Evolutionary conservation across 2,113 vertebrate species (phyloP), one percentile per base, ranked within the genome.

Genomic region (Chinchilla lanigera): DNA sequence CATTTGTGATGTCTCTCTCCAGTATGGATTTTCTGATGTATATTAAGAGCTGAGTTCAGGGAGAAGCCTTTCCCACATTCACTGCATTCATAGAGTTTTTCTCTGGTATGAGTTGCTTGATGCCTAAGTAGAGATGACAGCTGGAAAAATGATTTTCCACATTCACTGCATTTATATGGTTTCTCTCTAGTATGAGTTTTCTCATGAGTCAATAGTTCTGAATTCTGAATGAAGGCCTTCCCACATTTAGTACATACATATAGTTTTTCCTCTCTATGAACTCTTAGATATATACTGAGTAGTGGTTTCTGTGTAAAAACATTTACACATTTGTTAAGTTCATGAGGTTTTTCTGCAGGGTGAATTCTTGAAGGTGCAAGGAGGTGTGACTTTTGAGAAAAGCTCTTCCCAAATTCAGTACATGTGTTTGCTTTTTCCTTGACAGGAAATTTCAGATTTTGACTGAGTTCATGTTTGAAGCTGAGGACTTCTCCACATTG

Each of bases 181-280:
- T 96, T 98, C 84, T 98, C 98, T 71, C 98, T 98, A 17, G 97
- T 97, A 86, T 98, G 98, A 88, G 58, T 98, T 93, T 98, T 97
- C 93, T 98, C 96, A 75, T 98, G 98, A 5, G 97, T 52, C 77
- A 88, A 82, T 87, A 98, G 97, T 82, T 98, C 97, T 95, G 97
- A 98, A 86, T 97, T 97, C 82, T 98, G 95, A 24, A 97, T 95
- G 91, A 98, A 98, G 19, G 96, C 96, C 73, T 98, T 98, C 69
- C 97, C 97, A 69, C 98, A 98, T 54, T 97, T 87, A 52, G 95
- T 83, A 93, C 98, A 98, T 75, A 97, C 73, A 52, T 98, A 96
- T 5, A 97, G 94, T 82, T 98, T 97, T 89, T 98, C 97, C 33
- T 98, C 97, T 8, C 96, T 97, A 61, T 98, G 98, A 90, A 97